Conservation (phyloP, 2,113 vertebrate species). For the Cyprinodon variegatus region DNA sequence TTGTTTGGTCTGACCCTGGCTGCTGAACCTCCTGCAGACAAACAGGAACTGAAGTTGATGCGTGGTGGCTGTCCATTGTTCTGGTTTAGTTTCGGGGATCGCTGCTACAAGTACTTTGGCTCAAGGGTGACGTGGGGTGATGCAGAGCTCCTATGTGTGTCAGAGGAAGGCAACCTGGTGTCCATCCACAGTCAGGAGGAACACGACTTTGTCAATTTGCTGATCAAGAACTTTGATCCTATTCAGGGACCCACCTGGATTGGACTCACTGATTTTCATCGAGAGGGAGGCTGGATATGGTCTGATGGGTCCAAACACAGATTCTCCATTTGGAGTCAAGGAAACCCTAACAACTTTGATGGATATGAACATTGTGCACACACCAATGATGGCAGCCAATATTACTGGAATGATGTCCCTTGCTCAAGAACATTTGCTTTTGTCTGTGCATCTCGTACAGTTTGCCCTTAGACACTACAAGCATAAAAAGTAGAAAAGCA, state of each 20-base stretch:
- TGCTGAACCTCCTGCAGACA: constrained; percentile 8
- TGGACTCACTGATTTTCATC: constrained; percentile 7
- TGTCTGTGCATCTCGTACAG: neutral
- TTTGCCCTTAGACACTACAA: neutral
- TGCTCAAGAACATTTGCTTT: neutral
- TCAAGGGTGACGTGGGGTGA: constrained; percentile 20
- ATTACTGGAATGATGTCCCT: constrained; percentile 3
- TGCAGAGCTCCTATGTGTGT: constrained; percentile 39
- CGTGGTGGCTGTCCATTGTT: constrained; percentile 28
- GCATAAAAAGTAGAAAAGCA: neutral
- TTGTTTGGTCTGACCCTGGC: constrained; percentile 22
- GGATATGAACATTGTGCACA: neutral
- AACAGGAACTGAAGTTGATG: neutral
- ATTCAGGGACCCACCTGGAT: neutral
- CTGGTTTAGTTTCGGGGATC: constrained; percentile 28
- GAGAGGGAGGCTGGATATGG: constrained; percentile 26
- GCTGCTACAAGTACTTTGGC: constrained; percentile 31
- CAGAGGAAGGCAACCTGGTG: constrained; percentile 43
- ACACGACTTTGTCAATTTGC: neutral
- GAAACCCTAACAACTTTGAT: neutral
- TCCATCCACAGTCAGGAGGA: constrained; percentile 32
- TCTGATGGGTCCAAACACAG: constrained; percentile 5
- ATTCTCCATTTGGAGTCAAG: neutral
- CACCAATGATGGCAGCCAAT: neutral
- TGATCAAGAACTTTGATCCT: constrained; percentile 31